Evolutionary conservation across 2,113 vertebrate species (phyloP).

Genomic region (Pluvialis apricaria): DNA sequence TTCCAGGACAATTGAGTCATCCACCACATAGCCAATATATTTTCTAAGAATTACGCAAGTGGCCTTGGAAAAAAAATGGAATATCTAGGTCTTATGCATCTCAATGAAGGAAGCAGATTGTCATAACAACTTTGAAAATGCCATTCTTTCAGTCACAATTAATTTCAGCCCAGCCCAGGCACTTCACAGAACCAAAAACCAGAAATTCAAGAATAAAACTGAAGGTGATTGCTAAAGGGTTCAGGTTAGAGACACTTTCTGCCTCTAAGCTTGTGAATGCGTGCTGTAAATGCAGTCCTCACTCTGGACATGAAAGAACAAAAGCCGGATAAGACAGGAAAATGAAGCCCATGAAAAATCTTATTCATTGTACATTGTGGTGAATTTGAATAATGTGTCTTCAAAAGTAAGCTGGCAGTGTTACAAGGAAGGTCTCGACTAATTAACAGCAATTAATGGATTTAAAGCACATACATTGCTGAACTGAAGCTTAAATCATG

Average conservation of each 20-base stretch:
- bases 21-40: slow-evolving; percentile 20
- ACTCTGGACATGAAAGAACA: neutral
- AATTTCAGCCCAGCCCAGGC: slow-evolving; percentile 24
- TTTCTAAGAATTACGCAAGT: slow-evolving; percentile 43
- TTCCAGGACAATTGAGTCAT: slow-evolving; percentile 54
- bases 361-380: neutral
- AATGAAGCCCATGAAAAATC: neutral
- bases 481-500: neutral
- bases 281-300: neutral
- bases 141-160: slow-evolving; percentile 59
- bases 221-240: neutral
- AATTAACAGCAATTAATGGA: neutral
- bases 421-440: neutral
- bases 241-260: neutral
- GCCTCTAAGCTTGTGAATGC: neutral
- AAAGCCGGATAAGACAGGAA: neutral
- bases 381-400: neutral
- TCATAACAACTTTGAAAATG: slow-evolving; percentile 65
- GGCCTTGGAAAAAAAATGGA: slow-evolving; percentile 35
- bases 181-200: neutral
- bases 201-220: neutral
- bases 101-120: slow-evolving; percentile 61
- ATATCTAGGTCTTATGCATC: slow-evolving; percentile 44
- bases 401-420: neutral
- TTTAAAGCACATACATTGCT: neutral